Evolutionary conservation across 2,797 vertebrate genomes (phyloP).

Genomic region (Rousettus madagascariensis): DNA sequence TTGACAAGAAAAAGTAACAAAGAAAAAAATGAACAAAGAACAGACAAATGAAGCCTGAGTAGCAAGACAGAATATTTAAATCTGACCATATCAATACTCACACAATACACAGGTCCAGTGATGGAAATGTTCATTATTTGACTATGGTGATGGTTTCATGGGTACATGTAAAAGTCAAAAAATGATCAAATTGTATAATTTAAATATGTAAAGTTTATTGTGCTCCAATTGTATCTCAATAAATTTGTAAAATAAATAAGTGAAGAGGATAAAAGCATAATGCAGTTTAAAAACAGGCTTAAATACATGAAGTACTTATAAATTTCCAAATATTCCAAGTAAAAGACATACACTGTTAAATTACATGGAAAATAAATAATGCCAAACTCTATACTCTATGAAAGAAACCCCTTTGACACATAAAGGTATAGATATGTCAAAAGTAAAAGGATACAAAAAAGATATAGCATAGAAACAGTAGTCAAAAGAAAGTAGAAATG

Average conservation of each 20-base stretch:
- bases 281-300: background rate
- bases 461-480: background rate
- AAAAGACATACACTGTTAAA: background rate
- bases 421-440: background rate
- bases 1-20: slow-evolving; percentile 13
- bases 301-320: slow-evolving; percentile 1
- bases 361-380: background rate
- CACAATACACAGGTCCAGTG: background rate
- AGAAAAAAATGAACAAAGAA: background rate
- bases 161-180: background rate
- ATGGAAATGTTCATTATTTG: background rate
- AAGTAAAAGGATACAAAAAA: background rate
- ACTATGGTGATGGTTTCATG: background rate
- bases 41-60: slow-evolving; percentile 5
- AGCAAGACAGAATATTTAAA: background rate
- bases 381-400: background rate
- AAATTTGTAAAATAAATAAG: background rate
- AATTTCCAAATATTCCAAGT: slow-evolving; percentile 5
- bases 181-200: background rate
- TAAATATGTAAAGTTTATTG: background rate
- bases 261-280: background rate
- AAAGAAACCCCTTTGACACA: background rate
- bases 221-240: background rate
- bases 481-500: background rate
- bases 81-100: background rate